Base-by-base conservation (phyloP, 2,113 vertebrate species). In the Paramisgurnus dabryanus region DNA sequence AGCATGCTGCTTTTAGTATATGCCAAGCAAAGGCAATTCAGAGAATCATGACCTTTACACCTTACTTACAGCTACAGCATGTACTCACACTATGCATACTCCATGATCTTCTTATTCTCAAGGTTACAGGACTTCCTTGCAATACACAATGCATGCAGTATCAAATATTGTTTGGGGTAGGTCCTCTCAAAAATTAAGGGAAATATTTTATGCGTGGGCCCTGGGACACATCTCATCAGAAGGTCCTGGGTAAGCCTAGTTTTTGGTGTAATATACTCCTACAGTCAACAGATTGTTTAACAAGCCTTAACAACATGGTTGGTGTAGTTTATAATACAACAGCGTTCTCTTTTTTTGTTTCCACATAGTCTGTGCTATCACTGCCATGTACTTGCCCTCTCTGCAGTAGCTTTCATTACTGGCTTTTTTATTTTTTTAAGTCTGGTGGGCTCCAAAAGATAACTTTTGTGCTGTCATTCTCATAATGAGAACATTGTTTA, bases 341-440 rank as follows among this genome's bases (percentile, higher is more conserved):
- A 22, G 22, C 22, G 22, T 22, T 22, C 22, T 22, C 22, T 22
- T 22, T 22, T 22, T 22, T 22, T 22, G 58, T 53, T 53, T 53
- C 50, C 9, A 58, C 27, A 34, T 34, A 34, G 27, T 34, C 27
- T 34, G 27, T 34, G 27, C 27, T 80, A 77, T 84, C 49, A 79
- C 79, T 63, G 63, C 49, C 5, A 18, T 76, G 67, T 64, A 78
- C 65, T 4, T 64, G 53, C 17, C 47, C 67, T 80, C 68, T 78
- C 50, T 12, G 64, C 67, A 55, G 13, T 60, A 53, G 43, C 43
- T 64, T 76, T 71, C 61, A 67, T 77, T 79, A 72, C 66, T 80
- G 72, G 43, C 47, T 80, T 79, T 76, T 80, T 82, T 75, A 76
- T 43, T 34, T 64, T 43, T 57, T 22, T 7, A 83, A 61, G 75